Conservation (phyloP, 2,113 vertebrate genomes). For the Sinocyclocheilus maitianheensis region DNA sequence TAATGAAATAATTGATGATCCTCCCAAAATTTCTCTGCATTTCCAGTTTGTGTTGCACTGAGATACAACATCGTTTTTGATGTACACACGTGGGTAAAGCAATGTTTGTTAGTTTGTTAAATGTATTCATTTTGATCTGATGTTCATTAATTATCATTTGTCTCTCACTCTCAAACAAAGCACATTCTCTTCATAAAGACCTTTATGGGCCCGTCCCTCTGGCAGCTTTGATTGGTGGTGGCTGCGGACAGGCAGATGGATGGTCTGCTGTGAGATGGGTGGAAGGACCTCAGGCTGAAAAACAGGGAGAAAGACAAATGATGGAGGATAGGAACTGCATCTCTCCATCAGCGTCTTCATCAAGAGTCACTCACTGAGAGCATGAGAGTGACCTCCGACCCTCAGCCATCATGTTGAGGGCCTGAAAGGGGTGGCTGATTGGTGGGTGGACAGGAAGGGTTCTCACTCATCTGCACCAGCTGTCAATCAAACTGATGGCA, state of each 20-base stretch:
- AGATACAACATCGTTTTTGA: not conserved
- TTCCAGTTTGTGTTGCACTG: not conserved
- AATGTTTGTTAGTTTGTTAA: not conserved
- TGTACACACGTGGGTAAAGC: not conserved
- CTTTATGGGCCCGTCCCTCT: slow-evolving; percentile 52
- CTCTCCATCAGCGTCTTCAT: slow-evolving; percentile 49
- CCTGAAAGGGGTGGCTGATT: slow-evolving; percentile 47
- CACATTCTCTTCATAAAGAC: slow-evolving; percentile 3
- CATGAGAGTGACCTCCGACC: slow-evolving; percentile 59
- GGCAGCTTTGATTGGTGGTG: slow-evolving; percentile 65
- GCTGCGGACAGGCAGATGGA: slow-evolving; percentile 56
- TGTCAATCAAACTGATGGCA: slow-evolving; percentile 37
- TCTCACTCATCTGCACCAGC: not conserved
- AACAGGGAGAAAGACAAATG: slow-evolving; percentile 28
- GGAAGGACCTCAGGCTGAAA: slow-evolving; percentile 42
- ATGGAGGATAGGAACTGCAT: slow-evolving; percentile 20
- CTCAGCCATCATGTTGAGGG: slow-evolving; percentile 54
- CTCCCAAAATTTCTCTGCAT: not conserved
- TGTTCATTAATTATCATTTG: slow-evolving; percentile 17
- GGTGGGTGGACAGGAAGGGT: slow-evolving; percentile 38
- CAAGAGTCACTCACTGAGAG: slow-evolving; percentile 51
- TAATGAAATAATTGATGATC: not conserved
- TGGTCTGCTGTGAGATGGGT: slow-evolving; percentile 51
- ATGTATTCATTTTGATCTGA: not conserved
- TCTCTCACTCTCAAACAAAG: slow-evolving; percentile 1